Percentiles rank a stretch among this genome's conserved stretches.
These are phyloP conservation scores for Epicauta chinensis DNA, from an alignment of 1,140 invertebrate genomes.

Conservation along the genomic window DNA sequence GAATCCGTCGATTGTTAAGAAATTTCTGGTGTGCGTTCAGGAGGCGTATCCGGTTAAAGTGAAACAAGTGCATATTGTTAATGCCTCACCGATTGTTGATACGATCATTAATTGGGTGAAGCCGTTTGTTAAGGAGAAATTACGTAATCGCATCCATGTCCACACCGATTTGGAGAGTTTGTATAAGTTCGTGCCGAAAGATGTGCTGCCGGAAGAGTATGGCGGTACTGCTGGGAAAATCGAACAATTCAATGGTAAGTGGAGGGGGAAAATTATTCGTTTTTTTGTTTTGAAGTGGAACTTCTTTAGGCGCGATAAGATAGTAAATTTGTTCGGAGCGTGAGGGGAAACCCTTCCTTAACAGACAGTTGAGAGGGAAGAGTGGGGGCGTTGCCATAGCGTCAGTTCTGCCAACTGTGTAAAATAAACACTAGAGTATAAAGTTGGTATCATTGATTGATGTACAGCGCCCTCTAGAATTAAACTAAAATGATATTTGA, in stretches of 20 bases:
- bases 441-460: no score
- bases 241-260: slow-evolving; percentile 58
- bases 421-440: no score
- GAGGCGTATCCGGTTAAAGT: slow-evolving; percentile 81
- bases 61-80: slow-evolving; percentile 79
- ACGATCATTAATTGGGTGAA: slow-evolving; percentile 77
- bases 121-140: slow-evolving; percentile 80
- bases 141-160: slow-evolving; percentile 71
- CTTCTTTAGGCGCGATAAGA: no score
- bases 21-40: slow-evolving; percentile 76
- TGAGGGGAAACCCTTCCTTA: no score
- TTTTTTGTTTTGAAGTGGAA: no score
- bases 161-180: slow-evolving; percentile 67
- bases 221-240: slow-evolving; percentile 67
- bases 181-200: slow-evolving; percentile 68
- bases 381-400: no score
- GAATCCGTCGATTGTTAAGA: slow-evolving; percentile 67
- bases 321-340: no score
- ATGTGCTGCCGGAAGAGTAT: slow-evolving; percentile 73
- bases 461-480: no score
- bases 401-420: no score
- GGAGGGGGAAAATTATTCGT: neutral
- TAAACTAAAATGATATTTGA: no score
- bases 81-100: slow-evolving; percentile 73
- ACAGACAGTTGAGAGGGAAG: no score